These are phyloP conservation scores for Nanger granti DNA, from an alignment of 2,113 vertebrate genomes.

Conservation along the genomic window DNA sequence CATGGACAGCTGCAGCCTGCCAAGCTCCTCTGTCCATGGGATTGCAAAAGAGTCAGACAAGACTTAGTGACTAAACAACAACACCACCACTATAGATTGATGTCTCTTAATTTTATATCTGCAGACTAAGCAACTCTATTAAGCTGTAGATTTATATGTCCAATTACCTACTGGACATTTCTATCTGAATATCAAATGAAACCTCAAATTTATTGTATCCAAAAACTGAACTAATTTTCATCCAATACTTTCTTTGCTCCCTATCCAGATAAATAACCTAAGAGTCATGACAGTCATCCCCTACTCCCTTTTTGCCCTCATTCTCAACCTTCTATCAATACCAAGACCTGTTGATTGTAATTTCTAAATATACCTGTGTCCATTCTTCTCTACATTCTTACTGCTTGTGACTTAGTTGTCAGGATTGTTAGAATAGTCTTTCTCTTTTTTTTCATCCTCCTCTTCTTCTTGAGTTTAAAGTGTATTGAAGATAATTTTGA, in stretches of 20 bases:
- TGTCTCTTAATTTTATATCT: neutral
- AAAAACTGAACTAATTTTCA: neutral
- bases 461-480: neutral
- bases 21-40: neutral
- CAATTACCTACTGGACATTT: neutral
- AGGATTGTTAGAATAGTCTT: neutral
- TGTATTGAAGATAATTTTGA: neutral
- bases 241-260: neutral
- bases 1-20: neutral
- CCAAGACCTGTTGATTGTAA: neutral
- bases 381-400: neutral
- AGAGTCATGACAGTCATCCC: neutral
- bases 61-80: neutral
- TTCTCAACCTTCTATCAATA: neutral
- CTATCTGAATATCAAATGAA: neutral
- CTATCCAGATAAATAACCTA: neutral
- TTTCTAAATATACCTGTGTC: neutral
- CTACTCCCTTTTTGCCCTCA: neutral
- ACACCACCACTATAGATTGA: neutral
- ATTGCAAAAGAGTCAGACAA: neutral
- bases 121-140: neutral
- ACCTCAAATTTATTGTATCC: neutral
- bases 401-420: neutral
- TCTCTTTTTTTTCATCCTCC: neutral
- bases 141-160: neutral